Conservation (phyloP, 2,113 vertebrate genomes). For the Nothocercus nigrocapillus region DNA sequence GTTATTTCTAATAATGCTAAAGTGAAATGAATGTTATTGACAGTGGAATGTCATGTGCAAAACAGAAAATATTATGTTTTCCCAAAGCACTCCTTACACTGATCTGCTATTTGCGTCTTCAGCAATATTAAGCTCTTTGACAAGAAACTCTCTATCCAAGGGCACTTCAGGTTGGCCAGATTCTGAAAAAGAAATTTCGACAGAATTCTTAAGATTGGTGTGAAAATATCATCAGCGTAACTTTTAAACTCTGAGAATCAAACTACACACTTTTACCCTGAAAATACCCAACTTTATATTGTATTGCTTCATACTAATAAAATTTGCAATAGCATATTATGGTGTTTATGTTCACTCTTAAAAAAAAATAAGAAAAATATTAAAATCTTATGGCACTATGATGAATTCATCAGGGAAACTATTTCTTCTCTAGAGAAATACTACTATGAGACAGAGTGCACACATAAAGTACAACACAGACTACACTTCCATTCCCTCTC, state of each 20-base stretch:
- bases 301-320: not conserved
- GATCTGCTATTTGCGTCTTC: conserved; percentile 86
- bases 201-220: not conserved
- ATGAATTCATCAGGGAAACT: not conserved
- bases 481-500: not conserved
- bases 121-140: conserved; percentile 86
- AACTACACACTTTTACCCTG: not conserved
- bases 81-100: conserved; percentile 82
- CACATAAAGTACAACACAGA: not conserved
- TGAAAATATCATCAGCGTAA: not conserved
- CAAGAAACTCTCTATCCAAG: conserved; percentile 91
- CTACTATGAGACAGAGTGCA: not conserved
- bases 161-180: conserved; percentile 90
- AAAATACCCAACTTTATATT: not conserved
- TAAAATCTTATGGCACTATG: not conserved
- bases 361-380: not conserved
- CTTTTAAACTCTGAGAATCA: not conserved
- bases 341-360: not conserved
- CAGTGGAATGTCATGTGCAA: no score
- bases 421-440: not conserved
- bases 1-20: not conserved
- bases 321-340: not conserved
- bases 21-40: not conserved
- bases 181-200: conserved; percentile 78
- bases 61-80: not conserved